These are phyloP conservation scores for Polydrusus tereticollis DNA, from an alignment of 2,888 invertebrate genomes.

Conservation along the genomic window DNA sequence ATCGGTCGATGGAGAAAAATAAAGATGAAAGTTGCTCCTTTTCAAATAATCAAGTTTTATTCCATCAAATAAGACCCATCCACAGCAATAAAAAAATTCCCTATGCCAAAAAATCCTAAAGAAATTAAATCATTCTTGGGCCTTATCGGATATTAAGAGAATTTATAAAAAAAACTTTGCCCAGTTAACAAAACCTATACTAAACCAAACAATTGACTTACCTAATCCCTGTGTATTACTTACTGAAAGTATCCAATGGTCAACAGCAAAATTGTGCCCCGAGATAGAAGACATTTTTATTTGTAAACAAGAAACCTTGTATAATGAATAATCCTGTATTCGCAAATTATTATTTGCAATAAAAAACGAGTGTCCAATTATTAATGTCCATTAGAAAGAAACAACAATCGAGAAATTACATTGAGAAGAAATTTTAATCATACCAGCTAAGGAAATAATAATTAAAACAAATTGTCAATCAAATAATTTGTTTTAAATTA, in stretches of 20 bases:
- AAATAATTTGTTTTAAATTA: neutral
- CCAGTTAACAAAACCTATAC: too few relatives aligned
- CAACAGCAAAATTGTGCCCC: neutral
- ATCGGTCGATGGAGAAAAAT: too few relatives aligned
- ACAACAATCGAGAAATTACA: slow-evolving; percentile 2
- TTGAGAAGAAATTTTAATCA: slow-evolving; percentile 8
- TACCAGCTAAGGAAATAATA: neutral
- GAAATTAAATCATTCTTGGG: too few relatives aligned
- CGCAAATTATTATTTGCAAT: neutral
- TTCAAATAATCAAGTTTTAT: too few relatives aligned
- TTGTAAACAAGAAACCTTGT: neutral
- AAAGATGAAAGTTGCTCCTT: too few relatives aligned
- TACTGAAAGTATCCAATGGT: neutral
- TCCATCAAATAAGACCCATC: too few relatives aligned
- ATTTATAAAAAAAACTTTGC: too few relatives aligned
- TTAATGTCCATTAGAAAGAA: neutral
- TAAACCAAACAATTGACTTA: neutral
- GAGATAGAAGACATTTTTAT: neutral
- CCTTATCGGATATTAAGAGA: too few relatives aligned
- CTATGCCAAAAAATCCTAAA: too few relatives aligned
- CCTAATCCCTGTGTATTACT: neutral
- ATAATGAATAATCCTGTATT: neutral
- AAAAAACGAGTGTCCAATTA: neutral
- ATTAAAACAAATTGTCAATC: neutral
- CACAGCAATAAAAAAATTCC: too few relatives aligned